Conservation (phyloP, 2,888 invertebrate genomes). For the Osmoderma eremita region DNA sequence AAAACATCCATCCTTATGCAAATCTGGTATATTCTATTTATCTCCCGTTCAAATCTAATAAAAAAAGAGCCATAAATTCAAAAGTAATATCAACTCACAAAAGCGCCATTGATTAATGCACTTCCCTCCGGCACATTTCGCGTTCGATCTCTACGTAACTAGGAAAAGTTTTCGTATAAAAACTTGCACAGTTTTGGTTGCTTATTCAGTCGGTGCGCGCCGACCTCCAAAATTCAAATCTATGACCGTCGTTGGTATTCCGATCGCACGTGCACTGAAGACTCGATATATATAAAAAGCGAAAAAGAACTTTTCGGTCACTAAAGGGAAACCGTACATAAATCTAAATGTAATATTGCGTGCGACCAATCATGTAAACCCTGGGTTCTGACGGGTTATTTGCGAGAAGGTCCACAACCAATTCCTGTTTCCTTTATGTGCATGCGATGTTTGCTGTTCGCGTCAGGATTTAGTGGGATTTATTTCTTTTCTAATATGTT, state of each 20-base stretch:
- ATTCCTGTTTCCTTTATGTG: slow-evolving; percentile 3
- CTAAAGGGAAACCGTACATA: slow-evolving; percentile 29
- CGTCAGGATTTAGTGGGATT: slow-evolving; percentile 1
- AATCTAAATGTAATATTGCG: slow-evolving; percentile 34
- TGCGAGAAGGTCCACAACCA: slow-evolving; percentile 15
- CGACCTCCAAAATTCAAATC: slow-evolving; percentile 26
- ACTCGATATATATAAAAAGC: slow-evolving; percentile 26
- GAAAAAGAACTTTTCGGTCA: slow-evolving; percentile 32
- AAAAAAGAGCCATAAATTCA: too few relatives aligned
- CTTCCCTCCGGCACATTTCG: not conserved
- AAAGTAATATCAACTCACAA: too few relatives aligned
- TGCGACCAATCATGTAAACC: slow-evolving; percentile 32
- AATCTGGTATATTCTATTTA: too few relatives aligned
- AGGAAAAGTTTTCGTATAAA: slow-evolving; percentile 21
- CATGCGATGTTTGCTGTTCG: slow-evolving; percentile 6
- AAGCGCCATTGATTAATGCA: not conserved
- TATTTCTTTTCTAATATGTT: too few relatives aligned
- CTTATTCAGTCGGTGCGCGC: slow-evolving; percentile 12
- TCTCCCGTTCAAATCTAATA: too few relatives aligned
- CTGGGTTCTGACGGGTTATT: slow-evolving; percentile 22
- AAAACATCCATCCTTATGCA: too few relatives aligned
- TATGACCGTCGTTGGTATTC: slow-evolving; percentile 31
- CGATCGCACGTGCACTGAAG: slow-evolving; percentile 15
- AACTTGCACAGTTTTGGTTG: slow-evolving; percentile 29
- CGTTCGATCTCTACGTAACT: not conserved